Conservation (phyloP, 2,888 invertebrate genomes). For the Thecocarcelia acutangulata region DNA sequence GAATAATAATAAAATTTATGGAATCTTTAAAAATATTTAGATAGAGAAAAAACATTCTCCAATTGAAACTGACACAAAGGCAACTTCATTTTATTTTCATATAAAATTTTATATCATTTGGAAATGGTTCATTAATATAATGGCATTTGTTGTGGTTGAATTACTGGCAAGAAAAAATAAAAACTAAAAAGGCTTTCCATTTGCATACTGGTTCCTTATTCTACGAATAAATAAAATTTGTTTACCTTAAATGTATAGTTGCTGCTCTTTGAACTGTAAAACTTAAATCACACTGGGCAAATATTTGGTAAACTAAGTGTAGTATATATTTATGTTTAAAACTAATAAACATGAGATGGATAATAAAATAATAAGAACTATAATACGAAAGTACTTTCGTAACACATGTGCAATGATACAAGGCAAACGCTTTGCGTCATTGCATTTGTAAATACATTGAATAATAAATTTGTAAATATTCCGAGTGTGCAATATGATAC, state of each 20-base stretch:
- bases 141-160: constrained; percentile 47
- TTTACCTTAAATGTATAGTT: not conserved
- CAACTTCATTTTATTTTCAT: constrained; percentile 28
- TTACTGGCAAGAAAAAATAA: constrained; percentile 10
- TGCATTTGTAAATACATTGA: too few relatives aligned
- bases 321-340: too few relatives aligned
- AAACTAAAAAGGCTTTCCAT: constrained; percentile 16
- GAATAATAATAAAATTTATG: not conserved
- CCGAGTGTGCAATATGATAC: too few relatives aligned
- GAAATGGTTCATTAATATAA: constrained; percentile 53
- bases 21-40: not conserved
- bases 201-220: constrained; percentile 22
- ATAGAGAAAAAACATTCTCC: not conserved
- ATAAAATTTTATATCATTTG: constrained; percentile 42
- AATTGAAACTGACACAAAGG: constrained; percentile 10
- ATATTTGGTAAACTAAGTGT: too few relatives aligned
- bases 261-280: constrained; percentile 2
- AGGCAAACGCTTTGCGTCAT: too few relatives aligned
- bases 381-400: too few relatives aligned
- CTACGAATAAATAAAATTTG: constrained; percentile 7
- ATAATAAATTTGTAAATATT: too few relatives aligned
- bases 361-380: too few relatives aligned
- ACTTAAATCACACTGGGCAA: too few relatives aligned
- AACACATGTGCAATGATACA: too few relatives aligned
- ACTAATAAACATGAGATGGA: too few relatives aligned